Base-by-base conservation (phyloP, 1,140 invertebrate species). In the Chironomus striatipennis region DNA sequence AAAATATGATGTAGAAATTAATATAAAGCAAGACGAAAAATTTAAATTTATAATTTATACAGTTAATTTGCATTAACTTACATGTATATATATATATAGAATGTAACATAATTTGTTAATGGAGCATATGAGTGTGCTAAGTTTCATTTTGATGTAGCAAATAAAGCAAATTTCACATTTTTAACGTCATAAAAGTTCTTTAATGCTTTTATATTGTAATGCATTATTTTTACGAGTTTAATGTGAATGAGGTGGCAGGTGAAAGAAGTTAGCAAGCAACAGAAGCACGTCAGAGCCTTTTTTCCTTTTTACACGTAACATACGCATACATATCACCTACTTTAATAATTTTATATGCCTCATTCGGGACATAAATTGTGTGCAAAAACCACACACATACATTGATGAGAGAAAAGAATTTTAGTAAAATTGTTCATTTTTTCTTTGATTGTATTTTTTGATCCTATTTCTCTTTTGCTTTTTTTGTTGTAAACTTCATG, bases 191-290 rank as follows among this genome's bases (percentile, higher is more conserved):
- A 57, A 57, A 57, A 57, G n/a, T 57, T 57, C 47, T 57, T 57
- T 57, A 57, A 57, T 57, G 47, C 47, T 57, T 57, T 57, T 57
- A 57, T 57, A 57, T 57, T 57, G 12, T 57, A 57, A 57, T 57
- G 47, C 47, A 57, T 57, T n/a, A 57, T n/a, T 57, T 57, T 57
- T 57, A 57, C n/a, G 47, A 57, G 47, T 57, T 57, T 57, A n/a
- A 57, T 57, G 47, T 57, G 47, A n/a, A 57, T 57, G 47, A n/a
- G 47, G 47, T n/a, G n/a, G 47, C 47, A 57, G 47, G 47, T 57
- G 47, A 57, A 57, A 57, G 12, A 57, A 34, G 24, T 34, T 34
- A 34, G 24, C 5, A 5, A 34, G 47, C 9, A 57, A 57, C 12
- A 57, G n/a, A 57, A 57, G 47, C 47, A 57, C n/a, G 47, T 34